Percentiles rank a stretch among this genome's conserved stretches.
Evolutionary conservation across 2,888 invertebrate genomes (phyloP).

Genomic region (Villa cingulata): DNA sequence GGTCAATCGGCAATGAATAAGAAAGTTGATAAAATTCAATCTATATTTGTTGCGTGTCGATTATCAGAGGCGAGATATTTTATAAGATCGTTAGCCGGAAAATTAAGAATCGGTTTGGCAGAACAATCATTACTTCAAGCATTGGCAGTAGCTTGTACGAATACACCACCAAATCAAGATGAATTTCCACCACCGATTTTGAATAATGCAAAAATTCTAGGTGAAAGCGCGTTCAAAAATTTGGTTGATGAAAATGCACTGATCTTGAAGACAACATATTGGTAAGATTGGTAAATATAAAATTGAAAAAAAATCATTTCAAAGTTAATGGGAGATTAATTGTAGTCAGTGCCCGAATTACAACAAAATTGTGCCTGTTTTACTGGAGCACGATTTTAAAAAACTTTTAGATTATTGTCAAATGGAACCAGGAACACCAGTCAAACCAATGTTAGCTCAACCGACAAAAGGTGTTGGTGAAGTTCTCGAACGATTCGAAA

Average conservation of each 20-base stretch:
- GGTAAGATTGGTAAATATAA: slow-evolving; percentile 40
- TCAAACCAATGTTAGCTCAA: slow-evolving; percentile 98
- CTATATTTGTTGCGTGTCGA: slow-evolving; percentile 83
- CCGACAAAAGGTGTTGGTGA: slow-evolving; percentile 90
- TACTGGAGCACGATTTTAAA: slow-evolving; percentile 62
- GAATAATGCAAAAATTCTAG: slow-evolving; percentile 48
- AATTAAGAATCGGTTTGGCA: slow-evolving; percentile 89
- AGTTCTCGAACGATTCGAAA: slow-evolving; percentile 69
- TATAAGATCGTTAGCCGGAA: slow-evolving; percentile 81
- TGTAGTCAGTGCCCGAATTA: slow-evolving; percentile 88
- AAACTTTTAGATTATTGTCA: slow-evolving; percentile 68
- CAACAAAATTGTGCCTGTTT: slow-evolving; percentile 62
- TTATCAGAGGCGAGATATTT: slow-evolving; percentile 78
- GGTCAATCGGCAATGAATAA: slow-evolving; percentile 65
- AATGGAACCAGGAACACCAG: slow-evolving; percentile 80
- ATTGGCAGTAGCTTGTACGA: slow-evolving; percentile 69
- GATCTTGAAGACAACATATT: slow-evolving; percentile 82
- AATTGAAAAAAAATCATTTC: slow-evolving; percentile 1
- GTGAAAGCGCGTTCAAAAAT: slow-evolving; percentile 56
- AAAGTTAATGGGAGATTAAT: not conserved
- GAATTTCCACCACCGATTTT: slow-evolving; percentile 46
- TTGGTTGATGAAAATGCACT: slow-evolving; percentile 60
- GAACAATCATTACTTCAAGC: slow-evolving; percentile 92
- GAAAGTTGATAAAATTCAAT: slow-evolving; percentile 84
- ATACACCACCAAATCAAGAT: slow-evolving; percentile 57